A percentile compares a stretch with the other conserved stretches of the same genome.
Evolutionary conservation across 30 jellyfish, hydroid and myxozoan genomes (phyloP).

Genomic region (Euphysa ruthae): DNA sequence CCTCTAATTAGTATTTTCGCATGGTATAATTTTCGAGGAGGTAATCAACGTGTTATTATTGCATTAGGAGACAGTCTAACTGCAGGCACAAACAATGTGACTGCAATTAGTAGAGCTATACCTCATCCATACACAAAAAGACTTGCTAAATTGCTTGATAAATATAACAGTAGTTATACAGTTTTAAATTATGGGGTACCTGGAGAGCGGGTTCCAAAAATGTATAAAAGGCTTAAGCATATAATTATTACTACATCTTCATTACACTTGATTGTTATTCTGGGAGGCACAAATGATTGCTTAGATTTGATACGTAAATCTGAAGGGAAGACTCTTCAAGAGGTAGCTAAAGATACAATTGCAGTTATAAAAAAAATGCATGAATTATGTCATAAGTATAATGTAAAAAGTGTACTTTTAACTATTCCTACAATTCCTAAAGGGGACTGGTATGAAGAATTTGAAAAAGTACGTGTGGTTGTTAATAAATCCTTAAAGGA

Average conservation of each 20-base stretch:
- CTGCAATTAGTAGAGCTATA: background rate
- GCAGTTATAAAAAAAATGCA: background rate
- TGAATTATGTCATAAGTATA: background rate
- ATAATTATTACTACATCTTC: background rate
- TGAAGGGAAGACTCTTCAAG: background rate
- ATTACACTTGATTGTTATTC: background rate
- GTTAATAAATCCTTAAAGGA: background rate
- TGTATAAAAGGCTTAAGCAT: background rate
- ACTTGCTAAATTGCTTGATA: constrained; percentile 1
- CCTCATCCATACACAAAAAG: background rate
- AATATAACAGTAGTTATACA: background rate
- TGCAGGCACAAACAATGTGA: background rate
- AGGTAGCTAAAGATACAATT: background rate
- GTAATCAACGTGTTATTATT: no score
- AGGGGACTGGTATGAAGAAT: background rate
- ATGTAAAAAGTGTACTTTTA: background rate
- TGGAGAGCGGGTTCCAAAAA: background rate
- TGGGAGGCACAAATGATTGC: constrained; percentile 8
- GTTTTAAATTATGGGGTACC: background rate
- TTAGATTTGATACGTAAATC: background rate
- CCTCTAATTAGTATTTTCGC: no score
- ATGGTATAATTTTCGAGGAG: no score
- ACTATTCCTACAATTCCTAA: background rate
- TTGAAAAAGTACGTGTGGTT: background rate
- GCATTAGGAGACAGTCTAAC: constrained; percentile 11